Percentiles rank a stretch among this genome's conserved stretches.
These are phyloP conservation scores for Neotoma lepida DNA, from an alignment of 2,113 vertebrate species.

Conservation along the genomic window DNA sequence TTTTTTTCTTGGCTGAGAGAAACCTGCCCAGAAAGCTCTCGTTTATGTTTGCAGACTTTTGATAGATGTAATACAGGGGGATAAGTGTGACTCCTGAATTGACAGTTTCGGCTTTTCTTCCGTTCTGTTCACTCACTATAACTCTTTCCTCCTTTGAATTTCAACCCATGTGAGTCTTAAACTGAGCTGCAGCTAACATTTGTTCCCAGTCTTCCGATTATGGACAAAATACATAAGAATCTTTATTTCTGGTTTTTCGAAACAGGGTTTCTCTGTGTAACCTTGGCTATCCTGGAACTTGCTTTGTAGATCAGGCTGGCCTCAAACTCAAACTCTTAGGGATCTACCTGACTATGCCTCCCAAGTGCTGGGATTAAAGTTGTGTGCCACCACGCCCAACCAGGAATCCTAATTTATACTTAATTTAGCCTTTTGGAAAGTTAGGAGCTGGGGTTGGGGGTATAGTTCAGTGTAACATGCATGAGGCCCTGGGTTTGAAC, in stretches of 20 bases:
- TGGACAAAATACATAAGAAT: not conserved
- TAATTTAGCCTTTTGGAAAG: not conserved
- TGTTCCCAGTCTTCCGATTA: not conserved
- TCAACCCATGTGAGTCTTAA: not conserved
- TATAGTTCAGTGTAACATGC: not conserved
- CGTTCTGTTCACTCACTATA: not conserved
- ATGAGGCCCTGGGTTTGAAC: not conserved
- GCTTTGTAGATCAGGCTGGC: not conserved
- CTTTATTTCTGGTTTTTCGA: not conserved
- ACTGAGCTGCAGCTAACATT: not conserved
- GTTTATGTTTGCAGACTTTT: slow-evolving; percentile 22
- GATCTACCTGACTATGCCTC: not conserved
- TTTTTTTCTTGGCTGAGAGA: slow-evolving; percentile 65
- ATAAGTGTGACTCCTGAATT: not conserved
- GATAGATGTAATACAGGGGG: not conserved
- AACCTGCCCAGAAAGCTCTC: slow-evolving; percentile 32
- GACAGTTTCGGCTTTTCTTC: not conserved
- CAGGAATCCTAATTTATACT: not conserved
- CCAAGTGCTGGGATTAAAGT: not conserved
- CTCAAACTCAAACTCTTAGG: not conserved
- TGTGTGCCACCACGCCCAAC: not conserved
- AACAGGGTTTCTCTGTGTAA: not conserved
- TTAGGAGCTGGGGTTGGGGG: not conserved
- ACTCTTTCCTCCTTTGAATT: not conserved
- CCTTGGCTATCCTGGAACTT: not conserved